Evolutionary conservation across 1,140 invertebrate genomes (phyloP).

Genomic region (Planococcus citri): DNA sequence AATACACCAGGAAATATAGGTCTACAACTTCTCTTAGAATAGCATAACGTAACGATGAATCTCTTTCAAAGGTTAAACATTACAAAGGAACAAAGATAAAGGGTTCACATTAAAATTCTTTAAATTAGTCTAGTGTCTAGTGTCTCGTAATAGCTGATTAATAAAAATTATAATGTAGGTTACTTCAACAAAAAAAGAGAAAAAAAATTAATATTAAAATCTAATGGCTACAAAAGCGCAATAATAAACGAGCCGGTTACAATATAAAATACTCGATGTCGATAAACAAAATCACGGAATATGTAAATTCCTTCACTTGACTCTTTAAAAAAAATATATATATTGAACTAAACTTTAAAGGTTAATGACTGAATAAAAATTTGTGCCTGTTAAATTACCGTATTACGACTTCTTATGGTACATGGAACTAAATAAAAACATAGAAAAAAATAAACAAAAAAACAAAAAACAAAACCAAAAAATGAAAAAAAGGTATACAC

Average conservation of each 20-base stretch:
- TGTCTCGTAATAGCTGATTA: neutral
- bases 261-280: neutral
- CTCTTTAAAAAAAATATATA: no score
- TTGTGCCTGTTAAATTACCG: neutral
- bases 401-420: neutral
- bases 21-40: no score
- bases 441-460: neutral
- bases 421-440: neutral
- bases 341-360: no score
- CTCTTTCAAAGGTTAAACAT: neutral
- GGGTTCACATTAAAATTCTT: neutral
- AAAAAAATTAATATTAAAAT: neutral
- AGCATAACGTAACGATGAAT: neutral
- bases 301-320: no score
- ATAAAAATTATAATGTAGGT: neutral
- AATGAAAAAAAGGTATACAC: neutral
- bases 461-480: neutral
- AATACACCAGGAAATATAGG: no score
- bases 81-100: constrained; percentile 3
- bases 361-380: neutral
- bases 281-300: neutral
- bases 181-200: neutral
- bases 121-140: neutral
- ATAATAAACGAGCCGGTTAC: neutral
- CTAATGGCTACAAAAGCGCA: neutral